A percentile compares a stretch with the other conserved stretches of the same genome.
Evolutionary conservation across 1,140 invertebrate genomes (phyloP).

Genomic region (Charaxes varanes): DNA sequence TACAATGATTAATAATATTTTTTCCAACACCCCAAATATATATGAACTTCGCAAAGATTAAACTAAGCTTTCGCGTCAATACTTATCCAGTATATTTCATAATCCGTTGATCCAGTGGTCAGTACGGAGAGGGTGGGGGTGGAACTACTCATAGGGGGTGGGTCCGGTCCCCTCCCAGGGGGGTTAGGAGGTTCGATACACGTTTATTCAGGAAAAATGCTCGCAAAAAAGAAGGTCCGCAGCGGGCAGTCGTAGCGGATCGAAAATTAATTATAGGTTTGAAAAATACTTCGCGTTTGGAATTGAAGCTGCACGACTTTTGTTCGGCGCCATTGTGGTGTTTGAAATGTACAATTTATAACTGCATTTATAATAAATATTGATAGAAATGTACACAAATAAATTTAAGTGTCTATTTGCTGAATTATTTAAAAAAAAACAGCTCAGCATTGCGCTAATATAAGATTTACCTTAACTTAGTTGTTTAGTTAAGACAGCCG

Average conservation of each 20-base stretch:
- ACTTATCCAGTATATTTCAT: conserved; percentile 39
- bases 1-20: too few relatives aligned
- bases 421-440: too few relatives aligned
- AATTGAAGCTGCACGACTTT: conserved; percentile 13
- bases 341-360: too few relatives aligned
- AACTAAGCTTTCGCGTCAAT: conserved; percentile 1
- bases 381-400: too few relatives aligned
- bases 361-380: too few relatives aligned
- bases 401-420: too few relatives aligned
- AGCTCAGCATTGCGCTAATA: too few relatives aligned
- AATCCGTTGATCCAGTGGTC: conserved; percentile 56
- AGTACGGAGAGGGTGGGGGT: conserved; percentile 22
- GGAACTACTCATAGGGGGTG: conserved; percentile 16
- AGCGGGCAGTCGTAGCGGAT: conserved; percentile 37
- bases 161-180: conserved; percentile 32
- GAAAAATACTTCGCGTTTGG: conserved; percentile 23
- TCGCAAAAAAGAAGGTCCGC: conserved; percentile 29
- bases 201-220: conserved; percentile 49
- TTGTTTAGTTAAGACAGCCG: too few relatives aligned
- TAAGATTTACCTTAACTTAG: too few relatives aligned
- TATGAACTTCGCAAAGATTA: conserved; percentile 1
- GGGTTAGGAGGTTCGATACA: conserved; percentile 28
- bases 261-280: conserved; percentile 57
- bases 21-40: too few relatives aligned
- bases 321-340: conserved; percentile 12